These are phyloP conservation scores for Acridotheres tristis DNA, from an alignment of 2,797 vertebrate genomes.

Conservation along the genomic window DNA sequence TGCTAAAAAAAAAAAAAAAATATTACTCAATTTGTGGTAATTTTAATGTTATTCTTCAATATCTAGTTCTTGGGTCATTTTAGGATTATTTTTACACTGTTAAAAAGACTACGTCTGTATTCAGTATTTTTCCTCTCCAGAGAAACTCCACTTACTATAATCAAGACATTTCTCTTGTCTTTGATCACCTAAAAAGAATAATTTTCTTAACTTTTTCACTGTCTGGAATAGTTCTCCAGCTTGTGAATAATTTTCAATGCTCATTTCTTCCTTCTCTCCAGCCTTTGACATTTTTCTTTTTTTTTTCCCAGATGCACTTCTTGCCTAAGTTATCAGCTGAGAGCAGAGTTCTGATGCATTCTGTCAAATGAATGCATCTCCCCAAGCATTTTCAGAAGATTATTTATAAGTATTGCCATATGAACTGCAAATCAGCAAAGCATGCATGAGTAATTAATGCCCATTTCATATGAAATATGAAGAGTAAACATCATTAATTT, in stretches of 20 bases:
- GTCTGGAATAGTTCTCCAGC: neutral
- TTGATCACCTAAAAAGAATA: neutral
- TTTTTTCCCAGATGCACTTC: neutral
- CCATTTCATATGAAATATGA: constrained; percentile 13
- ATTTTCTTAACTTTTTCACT: neutral
- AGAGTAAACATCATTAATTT: constrained; percentile 35
- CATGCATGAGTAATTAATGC: constrained; percentile 31
- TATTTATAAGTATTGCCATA: constrained; percentile 50
- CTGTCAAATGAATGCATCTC: constrained; percentile 45
- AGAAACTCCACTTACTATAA: neutral
- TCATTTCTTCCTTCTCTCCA: neutral
- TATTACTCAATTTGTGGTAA: neutral
- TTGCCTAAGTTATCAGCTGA: constrained; percentile 32
- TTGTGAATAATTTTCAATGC: neutral
- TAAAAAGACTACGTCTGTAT: neutral
- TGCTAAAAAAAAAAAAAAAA: neutral
- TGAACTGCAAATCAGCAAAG: constrained; percentile 31
- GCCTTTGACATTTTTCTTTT: neutral
- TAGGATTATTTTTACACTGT: neutral
- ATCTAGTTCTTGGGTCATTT: neutral
- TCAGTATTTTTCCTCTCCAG: neutral
- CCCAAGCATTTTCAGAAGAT: constrained; percentile 44
- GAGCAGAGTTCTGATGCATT: constrained; percentile 37
- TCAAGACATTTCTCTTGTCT: neutral
- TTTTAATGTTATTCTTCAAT: neutral